Base-by-base conservation (phyloP, 2,888 invertebrate species). In the Cyclophora punctaria region DNA sequence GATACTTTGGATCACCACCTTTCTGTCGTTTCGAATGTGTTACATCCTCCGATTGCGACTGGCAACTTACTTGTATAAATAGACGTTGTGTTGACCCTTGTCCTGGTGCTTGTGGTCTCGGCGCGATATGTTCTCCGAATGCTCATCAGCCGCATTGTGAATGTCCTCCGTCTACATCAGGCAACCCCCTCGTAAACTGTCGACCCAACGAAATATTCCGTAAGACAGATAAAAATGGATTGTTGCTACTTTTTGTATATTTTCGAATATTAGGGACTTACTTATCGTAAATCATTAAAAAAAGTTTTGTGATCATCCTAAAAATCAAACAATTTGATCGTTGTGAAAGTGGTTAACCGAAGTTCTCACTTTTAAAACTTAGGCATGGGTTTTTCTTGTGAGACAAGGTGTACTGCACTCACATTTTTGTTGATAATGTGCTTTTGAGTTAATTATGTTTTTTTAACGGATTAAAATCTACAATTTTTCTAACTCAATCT, bases 61-160 rank as follows among this genome's bases (percentile, higher is more conserved):
- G 92, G 58, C 91, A 91, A 63, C 90, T 90, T 56, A 92, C 93
- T 42, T 95, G 95, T 62, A 83, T 92, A 45, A 91, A 91, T 64
- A 91, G 91, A 67, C 93, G 92, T 74, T 95, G 95, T 69, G 81
- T 90, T 55, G 92, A 94, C 71, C 94, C 94, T 3, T 95, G 95
- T 67, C 92, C 92, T 0, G 93, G 94, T 56, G 92, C 92, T 35
- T 95, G 95, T 71, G 95, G 94, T 33, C 90, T 89, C 60, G 92
- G 92, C 67, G 93, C 95, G 2, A 83, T 90, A 49, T 95, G 95
- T 71, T 90, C 90, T 56, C 92, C 94, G 5, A 80, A 92, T 7
- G 92, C 92, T 62, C 95, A 95, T 74, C 82, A 92, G 57, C 93
- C 94, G 4, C 90, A 89, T 62, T 95, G 95, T 74, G 90, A 89